Percentiles rank a stretch among this genome's conserved stretches.
These are phyloP conservation scores for Ochropleura plecta DNA, from an alignment of 2,888 invertebrate species.

Conservation along the genomic window DNA sequence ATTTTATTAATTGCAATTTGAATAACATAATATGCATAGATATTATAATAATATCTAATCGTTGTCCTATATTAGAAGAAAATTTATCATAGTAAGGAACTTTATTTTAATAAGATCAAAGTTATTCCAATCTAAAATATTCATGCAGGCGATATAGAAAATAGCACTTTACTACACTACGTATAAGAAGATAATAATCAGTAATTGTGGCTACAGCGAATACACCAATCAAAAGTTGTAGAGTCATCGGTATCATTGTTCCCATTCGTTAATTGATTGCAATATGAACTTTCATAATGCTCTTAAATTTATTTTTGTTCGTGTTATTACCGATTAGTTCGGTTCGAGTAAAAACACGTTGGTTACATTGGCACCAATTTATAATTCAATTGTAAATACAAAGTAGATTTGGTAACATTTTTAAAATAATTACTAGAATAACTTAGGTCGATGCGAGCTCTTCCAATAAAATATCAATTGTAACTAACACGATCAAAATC, in stretches of 20 bases:
- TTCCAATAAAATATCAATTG: conserved; percentile 47
- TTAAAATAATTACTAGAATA: conserved; percentile 47
- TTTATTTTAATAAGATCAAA: conserved; percentile 61
- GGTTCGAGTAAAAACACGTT: conserved; percentile 56
- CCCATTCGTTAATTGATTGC: conserved; percentile 81
- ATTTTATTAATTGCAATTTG: conserved; percentile 61
- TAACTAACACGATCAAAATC: conserved; percentile 41
- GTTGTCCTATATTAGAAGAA: conserved; percentile 56
- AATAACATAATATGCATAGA: conserved; percentile 58
- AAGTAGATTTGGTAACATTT: conserved; percentile 54
- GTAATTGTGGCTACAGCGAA: conserved; percentile 51
- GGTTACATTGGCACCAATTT: conserved; percentile 83
- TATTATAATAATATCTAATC: conserved; percentile 47
- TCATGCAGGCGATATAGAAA: conserved; percentile 57
- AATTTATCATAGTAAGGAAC: conserved; percentile 61
- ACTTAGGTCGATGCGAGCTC: conserved; percentile 49
- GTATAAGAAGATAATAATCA: conserved; percentile 33
- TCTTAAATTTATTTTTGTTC: conserved; percentile 63
- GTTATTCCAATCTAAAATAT: conserved; percentile 61
- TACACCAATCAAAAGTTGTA: conserved; percentile 51
- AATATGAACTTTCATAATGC: conserved; percentile 67
- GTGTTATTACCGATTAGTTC: conserved; percentile 69
- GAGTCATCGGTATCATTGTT: conserved; percentile 80
- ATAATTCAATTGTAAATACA: conserved; percentile 47
- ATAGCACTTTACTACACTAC: conserved; percentile 60